Evolutionary conservation across 2,113 vertebrate species (phyloP), one percentile per base, ranked within the genome.

Genomic region (Dipodomys ordii): DNA sequence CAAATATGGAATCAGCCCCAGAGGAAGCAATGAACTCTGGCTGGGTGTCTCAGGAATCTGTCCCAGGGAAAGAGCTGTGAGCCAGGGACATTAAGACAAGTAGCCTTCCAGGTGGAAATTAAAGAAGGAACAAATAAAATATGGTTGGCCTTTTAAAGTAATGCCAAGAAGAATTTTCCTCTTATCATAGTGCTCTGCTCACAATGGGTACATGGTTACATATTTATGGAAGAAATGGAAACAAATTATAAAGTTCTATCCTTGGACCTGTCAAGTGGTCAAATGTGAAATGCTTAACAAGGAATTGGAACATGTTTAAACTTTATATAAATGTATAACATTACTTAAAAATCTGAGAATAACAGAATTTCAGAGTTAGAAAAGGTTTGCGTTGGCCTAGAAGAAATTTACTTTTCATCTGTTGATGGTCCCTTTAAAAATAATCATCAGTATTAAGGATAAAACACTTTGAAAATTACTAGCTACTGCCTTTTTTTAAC

Each of bases 71-170:
- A 35, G 78, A 86, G 30, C 16, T 8, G 19, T 30, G 74, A 79
- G 27, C 15, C 20, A 30, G 35, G 28, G 49, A 35, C 11, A 4
- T 35, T 30, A 28, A 81, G 16, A 49, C 10, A 22, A 67, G 84
- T 1, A 32, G 13, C 3, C 28, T 79, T 68, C 65, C 19, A 0
- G 0, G 35, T 15, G 65, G 69, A 53, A 93, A 79, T 79, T 71
- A 60, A 92, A 39, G n/a, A 82, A 60, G 65, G 46, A 91, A 69
- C 23, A 32, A 68, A 62, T 62, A 35, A 92, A 79, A 57, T 32
- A 73, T 18, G 32, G 84, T 49, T 88, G 87, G 92, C 28, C 28
- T 94, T 93, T 93, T 69, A 60, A 83, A 74, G n/a, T 27, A 60
- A 91, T 32, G 25, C 73, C 79, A 89, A 81, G 20, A 68, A 90